phyloP scores from a whole-genome alignment of 2,888 invertebrate genomes.

The Dryobotodes eremita region DNA sequence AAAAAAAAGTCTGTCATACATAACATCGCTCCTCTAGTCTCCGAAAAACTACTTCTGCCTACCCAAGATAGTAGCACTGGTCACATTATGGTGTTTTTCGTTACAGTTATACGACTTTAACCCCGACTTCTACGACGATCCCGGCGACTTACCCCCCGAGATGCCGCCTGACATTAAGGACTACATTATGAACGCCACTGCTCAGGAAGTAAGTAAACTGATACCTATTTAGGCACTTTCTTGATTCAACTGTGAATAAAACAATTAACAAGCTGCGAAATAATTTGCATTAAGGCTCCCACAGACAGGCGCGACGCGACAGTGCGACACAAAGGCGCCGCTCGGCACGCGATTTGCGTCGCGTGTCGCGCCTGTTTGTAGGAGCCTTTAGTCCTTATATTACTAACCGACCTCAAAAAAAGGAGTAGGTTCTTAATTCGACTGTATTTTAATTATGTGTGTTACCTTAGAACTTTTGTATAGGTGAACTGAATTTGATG shows the following conservation, averaged over 20 bases:
- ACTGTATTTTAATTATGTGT: no score
- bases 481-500: no score
- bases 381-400: no score
- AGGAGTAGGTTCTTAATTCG: no score
- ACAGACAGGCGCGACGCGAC: no score
- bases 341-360: no score
- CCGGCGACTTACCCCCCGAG: conserved; percentile 92
- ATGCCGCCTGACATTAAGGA: conserved; percentile 92
- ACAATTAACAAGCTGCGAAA: not conserved
- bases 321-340: no score
- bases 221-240: not conserved
- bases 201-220: conserved; percentile 73
- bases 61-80: not conserved
- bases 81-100: not conserved
- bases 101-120: conserved; percentile 96
- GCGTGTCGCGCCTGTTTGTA: no score
- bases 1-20: no score
- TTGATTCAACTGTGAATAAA: not conserved
- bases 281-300: not conserved
- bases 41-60: not conserved
- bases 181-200: conserved; percentile 78
- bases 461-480: no score
- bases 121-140: conserved; percentile 95
- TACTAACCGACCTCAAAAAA: no score
- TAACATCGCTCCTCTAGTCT: not conserved